phyloP scores from a whole-genome alignment of 2,797 vertebrate species.

The Smutsia temminckii region DNA sequence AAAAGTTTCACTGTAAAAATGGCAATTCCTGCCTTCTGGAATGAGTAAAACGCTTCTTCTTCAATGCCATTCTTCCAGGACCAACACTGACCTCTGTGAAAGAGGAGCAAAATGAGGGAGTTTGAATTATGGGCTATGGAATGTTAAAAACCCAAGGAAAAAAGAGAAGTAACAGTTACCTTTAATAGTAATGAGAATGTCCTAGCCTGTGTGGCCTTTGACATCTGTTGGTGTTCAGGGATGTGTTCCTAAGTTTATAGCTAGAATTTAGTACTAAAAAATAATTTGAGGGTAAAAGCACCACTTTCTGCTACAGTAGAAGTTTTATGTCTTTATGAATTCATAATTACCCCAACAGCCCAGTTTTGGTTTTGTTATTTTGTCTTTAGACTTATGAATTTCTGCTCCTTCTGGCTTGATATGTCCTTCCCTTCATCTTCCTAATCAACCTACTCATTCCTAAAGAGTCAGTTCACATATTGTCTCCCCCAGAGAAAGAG shows the following conservation, averaged over 20 bases:
- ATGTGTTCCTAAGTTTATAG: background rate
- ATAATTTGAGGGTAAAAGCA: background rate
- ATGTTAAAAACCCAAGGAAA: background rate
- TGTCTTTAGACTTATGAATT: background rate
- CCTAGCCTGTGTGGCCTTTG: background rate
- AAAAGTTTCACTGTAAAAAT: background rate
- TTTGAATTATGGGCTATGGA: background rate
- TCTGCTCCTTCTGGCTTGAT: background rate
- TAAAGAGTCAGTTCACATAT: background rate
- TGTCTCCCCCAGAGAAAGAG: background rate
- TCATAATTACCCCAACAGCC: background rate
- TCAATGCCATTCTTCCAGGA: background rate
- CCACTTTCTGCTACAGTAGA: background rate
- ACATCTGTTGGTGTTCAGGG: background rate
- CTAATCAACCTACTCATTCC: background rate
- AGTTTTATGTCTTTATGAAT: background rate
- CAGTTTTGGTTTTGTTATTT: conserved; percentile 25
- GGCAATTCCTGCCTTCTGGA: background rate
- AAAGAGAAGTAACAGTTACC: background rate
- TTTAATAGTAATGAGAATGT: background rate
- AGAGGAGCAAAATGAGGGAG: background rate
- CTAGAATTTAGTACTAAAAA: background rate
- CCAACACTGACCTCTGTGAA: background rate
- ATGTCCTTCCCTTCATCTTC: background rate
- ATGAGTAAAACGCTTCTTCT: background rate